Percentiles rank a stretch among this genome's conserved stretches.
These are phyloP conservation scores for Nothocercus julius DNA, from an alignment of 2,113 vertebrate species.

Conservation along the genomic window DNA sequence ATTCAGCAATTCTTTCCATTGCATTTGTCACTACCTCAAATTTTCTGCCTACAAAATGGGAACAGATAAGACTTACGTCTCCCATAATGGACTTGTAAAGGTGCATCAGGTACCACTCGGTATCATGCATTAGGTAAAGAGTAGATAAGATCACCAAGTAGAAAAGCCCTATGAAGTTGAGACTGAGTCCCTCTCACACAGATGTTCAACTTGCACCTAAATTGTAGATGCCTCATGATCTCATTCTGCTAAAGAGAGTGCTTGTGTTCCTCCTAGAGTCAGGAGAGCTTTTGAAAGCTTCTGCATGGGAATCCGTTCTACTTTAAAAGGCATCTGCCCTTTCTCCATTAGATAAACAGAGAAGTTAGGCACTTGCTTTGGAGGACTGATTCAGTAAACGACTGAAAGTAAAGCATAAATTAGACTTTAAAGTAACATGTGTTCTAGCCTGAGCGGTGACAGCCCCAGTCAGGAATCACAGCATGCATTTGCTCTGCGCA, in stretches of 20 bases:
- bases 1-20: background rate
- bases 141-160: background rate
- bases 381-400: background rate
- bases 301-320: background rate
- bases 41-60: background rate
- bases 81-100: background rate
- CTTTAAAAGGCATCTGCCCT: background rate
- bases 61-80: background rate
- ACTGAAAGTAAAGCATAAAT: background rate
- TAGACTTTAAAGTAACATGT: background rate
- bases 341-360: background rate
- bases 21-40: background rate
- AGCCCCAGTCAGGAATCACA: background rate
- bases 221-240: background rate
- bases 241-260: fast-evolving
- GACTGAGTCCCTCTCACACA: background rate
- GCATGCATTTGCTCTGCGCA: background rate
- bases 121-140: background rate
- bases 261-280: background rate
- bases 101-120: background rate
- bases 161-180: background rate
- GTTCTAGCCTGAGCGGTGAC: background rate
- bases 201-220: background rate
- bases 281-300: background rate
- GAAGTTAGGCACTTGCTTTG: background rate